Conservation (phyloP, 2,888 invertebrate species). For the Bombyx huttoni region DNA sequence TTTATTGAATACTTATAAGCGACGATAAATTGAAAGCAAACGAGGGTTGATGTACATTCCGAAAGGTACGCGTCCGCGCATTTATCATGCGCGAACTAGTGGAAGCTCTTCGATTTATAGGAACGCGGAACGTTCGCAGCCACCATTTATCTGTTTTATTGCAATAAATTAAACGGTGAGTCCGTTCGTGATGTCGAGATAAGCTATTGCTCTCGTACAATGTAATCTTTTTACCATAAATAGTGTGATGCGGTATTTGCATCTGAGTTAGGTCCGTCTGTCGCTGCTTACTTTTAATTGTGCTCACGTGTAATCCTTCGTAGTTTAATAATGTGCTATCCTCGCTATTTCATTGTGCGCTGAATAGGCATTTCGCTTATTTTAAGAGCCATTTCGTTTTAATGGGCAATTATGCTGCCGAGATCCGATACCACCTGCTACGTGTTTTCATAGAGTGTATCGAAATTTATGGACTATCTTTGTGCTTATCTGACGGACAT, state of each 20-base stretch:
- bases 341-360: constrained; percentile 59
- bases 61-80: constrained; percentile 31
- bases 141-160: constrained; percentile 63
- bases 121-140: constrained; percentile 59
- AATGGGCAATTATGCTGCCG: constrained; percentile 53
- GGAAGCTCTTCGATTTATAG: constrained; percentile 32
- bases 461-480: neutral
- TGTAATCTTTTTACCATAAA: constrained; percentile 70
- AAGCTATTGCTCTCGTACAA: constrained; percentile 56
- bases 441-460: constrained; percentile 3
- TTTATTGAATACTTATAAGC: constrained; percentile 19
- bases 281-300: constrained; percentile 48
- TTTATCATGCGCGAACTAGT: constrained; percentile 37
- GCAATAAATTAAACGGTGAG: constrained; percentile 64
- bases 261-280: constrained; percentile 50
- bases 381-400: constrained; percentile 46
- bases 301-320: constrained; percentile 30
- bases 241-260: constrained; percentile 60
- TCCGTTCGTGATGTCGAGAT: constrained; percentile 56
- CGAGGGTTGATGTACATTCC: constrained; percentile 25
- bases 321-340: constrained; percentile 49
- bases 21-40: constrained; percentile 27
- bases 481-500: neutral
- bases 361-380: constrained; percentile 34
- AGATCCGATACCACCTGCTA: constrained; percentile 30